phyloP scores from a whole-genome alignment of 2,888 invertebrate species.

The Myopa tessellatipennis region DNA sequence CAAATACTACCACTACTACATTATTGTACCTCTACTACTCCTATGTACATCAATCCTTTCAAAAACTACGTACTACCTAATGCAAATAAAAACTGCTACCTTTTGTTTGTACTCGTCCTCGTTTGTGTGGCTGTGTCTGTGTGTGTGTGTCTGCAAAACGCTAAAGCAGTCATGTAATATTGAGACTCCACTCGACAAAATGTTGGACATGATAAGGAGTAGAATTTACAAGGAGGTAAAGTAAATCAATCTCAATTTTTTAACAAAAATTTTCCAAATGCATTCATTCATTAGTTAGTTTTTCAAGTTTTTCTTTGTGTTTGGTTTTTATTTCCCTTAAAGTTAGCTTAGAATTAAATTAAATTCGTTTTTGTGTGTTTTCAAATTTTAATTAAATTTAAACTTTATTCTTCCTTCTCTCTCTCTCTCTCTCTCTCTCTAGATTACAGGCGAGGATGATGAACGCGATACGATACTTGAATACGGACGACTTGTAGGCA shows the following conservation, averaged over 20 bases:
- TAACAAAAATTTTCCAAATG: slow-evolving; percentile 7
- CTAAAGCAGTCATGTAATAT: slow-evolving; percentile 54
- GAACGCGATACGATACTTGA: slow-evolving; percentile 59
- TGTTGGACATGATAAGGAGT: slow-evolving; percentile 56
- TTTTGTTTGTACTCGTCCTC: slow-evolving; percentile 39
- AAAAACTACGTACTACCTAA: slow-evolving; percentile 22
- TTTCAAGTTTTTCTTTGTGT: background rate
- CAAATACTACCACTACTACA: slow-evolving; percentile 19
- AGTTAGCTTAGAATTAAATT: background rate
- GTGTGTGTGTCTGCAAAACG: background rate
- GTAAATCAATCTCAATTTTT: slow-evolving; percentile 33
- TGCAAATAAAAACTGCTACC: slow-evolving; percentile 43
- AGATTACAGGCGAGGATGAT: slow-evolving; percentile 53
- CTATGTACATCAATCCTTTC: slow-evolving; percentile 22
- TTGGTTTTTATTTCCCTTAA: background rate
- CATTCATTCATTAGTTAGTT: slow-evolving; percentile 16
- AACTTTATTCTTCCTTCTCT: slow-evolving; percentile 25
- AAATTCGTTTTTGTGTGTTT: background rate
- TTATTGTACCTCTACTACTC: slow-evolving; percentile 3
- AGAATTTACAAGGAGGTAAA: slow-evolving; percentile 57
- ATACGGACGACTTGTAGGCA: slow-evolving; percentile 64
- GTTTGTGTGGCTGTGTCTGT: slow-evolving; percentile 31
- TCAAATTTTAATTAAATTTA: background rate
- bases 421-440: slow-evolving; percentile 41
- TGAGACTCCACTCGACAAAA: slow-evolving; percentile 52